Evolutionary conservation across 2,888 invertebrate species (phyloP).

Genomic region (Autographa gamma): DNA sequence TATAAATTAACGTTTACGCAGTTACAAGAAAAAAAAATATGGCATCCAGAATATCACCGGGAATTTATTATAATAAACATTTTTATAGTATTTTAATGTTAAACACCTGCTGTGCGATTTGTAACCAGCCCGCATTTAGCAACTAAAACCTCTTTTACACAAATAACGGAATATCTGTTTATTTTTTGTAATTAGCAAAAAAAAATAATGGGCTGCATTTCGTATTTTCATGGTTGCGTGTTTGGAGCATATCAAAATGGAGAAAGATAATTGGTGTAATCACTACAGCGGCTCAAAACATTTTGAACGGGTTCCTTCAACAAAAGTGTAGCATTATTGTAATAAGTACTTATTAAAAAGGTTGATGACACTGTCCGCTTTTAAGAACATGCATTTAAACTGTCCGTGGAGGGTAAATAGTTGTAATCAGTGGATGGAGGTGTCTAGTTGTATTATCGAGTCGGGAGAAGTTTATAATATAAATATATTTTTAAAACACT

Average conservation of each 20-base stretch:
- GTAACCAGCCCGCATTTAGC: not conserved
- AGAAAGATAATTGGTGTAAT: constrained; percentile 53
- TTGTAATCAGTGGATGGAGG: constrained; percentile 44
- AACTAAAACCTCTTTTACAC: constrained; percentile 23
- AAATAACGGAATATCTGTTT: constrained; percentile 30
- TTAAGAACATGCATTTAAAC: constrained; percentile 40
- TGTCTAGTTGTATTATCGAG: constrained; percentile 34
- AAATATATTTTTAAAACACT: constrained; percentile 3
- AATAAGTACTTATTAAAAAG: constrained; percentile 58
- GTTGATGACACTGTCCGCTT: constrained; percentile 54
- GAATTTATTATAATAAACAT: not conserved
- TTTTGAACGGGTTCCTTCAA: constrained; percentile 52
- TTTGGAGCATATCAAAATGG: constrained; percentile 54
- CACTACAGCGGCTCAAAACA: constrained; percentile 37
- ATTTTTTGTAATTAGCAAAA: constrained; percentile 45
- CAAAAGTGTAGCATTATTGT: constrained; percentile 55
- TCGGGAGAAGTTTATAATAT: constrained; percentile 7
- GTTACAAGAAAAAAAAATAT: not conserved
- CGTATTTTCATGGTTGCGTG: constrained; percentile 56
- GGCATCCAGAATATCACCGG: not conserved
- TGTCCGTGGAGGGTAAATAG: constrained; percentile 32
- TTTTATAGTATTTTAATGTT: not conserved
- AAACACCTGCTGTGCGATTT: not conserved
- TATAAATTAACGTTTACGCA: not conserved
- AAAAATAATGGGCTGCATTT: constrained; percentile 28